These are phyloP conservation scores for Ophiodon elongatus DNA, from an alignment of 2,113 vertebrate species.

Conservation along the genomic window DNA sequence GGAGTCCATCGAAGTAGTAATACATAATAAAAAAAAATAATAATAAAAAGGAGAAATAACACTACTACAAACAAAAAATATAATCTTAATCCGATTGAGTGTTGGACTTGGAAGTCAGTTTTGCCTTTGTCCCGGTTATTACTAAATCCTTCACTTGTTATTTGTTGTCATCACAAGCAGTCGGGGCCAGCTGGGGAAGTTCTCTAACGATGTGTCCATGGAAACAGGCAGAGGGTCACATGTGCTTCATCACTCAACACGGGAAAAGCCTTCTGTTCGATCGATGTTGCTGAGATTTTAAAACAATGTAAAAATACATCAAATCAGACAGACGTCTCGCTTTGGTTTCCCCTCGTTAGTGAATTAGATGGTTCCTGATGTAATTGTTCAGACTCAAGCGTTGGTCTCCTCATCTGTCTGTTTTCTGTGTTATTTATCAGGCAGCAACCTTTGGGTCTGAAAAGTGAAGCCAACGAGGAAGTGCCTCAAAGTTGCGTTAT, in stretches of 20 bases:
- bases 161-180: slow-evolving; percentile 63
- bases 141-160: slow-evolving; percentile 67
- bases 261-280: slow-evolving; percentile 59
- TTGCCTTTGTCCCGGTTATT: slow-evolving; percentile 11
- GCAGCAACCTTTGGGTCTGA: background rate
- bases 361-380: slow-evolving; percentile 7
- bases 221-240: slow-evolving; percentile 80
- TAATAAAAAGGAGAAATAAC: background rate
- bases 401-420: background rate
- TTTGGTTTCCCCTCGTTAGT: slow-evolving; percentile 9
- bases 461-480: background rate
- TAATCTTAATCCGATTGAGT: background rate
- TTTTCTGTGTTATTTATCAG: background rate
- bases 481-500: too few relatives aligned
- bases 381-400: background rate
- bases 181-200: slow-evolving; percentile 76
- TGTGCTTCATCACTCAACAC: slow-evolving; percentile 67
- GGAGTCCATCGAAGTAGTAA: background rate
- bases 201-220: slow-evolving; percentile 84
- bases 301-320: slow-evolving; percentile 54
- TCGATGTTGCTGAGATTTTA: slow-evolving; percentile 42
- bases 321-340: slow-evolving; percentile 8
- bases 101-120: slow-evolving; percentile 15
- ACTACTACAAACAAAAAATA: background rate
- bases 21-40: too few relatives aligned